phyloP scores from a whole-genome alignment of 2,888 invertebrate species.

The Nebria salina region DNA sequence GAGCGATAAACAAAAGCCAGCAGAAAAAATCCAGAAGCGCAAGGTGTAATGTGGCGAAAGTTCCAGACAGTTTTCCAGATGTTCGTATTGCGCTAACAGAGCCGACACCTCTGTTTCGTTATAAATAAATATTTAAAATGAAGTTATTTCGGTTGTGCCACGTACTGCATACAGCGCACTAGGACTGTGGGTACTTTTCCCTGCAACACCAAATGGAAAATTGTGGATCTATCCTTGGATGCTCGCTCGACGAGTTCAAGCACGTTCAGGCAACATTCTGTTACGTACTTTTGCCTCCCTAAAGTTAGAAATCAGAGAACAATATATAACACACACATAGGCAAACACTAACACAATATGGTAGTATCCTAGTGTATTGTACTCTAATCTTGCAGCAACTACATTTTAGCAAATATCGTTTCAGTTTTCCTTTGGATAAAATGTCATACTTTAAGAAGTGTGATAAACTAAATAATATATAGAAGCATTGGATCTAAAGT shows the following conservation, averaged over 20 bases:
- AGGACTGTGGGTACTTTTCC: background rate
- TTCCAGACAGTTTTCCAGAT: background rate
- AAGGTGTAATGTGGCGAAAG: slow-evolving; percentile 1
- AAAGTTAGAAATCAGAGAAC: background rate
- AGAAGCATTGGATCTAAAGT: too few species aligned
- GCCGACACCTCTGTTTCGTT: slow-evolving; percentile 1
- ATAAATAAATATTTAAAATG: slow-evolving; percentile 1
- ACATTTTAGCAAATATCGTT: background rate
- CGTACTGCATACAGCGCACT: background rate
- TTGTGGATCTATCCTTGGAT: background rate
- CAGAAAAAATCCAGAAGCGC: background rate
- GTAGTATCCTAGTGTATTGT: background rate
- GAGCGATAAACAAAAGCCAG: background rate
- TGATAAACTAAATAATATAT: background rate
- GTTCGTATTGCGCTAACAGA: background rate
- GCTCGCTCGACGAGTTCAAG: background rate
- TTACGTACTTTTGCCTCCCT: background rate
- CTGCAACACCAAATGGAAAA: background rate
- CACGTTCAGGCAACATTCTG: background rate
- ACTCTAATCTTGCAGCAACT: background rate
- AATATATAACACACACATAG: background rate
- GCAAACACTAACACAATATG: too few species aligned
- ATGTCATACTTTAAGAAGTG: background rate
- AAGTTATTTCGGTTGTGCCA: background rate
- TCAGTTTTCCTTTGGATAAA: background rate